Evolutionary conservation across 2,888 invertebrate genomes (phyloP), one percentile per base, ranked within the genome.

Genomic region (Lasioglossum villosulum): DNA sequence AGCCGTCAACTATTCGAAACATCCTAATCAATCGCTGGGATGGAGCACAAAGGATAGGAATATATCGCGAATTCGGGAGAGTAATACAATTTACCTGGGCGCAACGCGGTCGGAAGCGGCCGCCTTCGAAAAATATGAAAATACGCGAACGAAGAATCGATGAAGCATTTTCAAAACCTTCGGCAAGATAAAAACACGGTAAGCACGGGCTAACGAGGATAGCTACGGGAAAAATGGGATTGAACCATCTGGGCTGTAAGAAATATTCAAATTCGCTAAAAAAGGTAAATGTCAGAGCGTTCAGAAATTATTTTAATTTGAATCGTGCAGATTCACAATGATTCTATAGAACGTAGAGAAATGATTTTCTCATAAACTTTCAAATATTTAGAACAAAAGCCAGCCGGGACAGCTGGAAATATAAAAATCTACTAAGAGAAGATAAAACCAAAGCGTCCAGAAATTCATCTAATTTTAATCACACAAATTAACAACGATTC

Each of bases 1-100:
- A 48, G 59, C 63, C 81, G 63, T 82, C 82, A 89, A 84, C 80
- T 83, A 86, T 80, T 82, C 39, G 76, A 75, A 84, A 68, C 73
- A 82, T 70, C 63, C 66, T 63, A 48, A 19, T 75, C 80, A 75
- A 88, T 88, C 82, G 70, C 68, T 63, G 66, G 73, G 70, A 80
- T 52, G 56, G n/a, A 42, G n/a, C 39, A 74, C 81, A 78, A 80
- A 76, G 72, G 52, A 48, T 71, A 72, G 12, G 42, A 48, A 77
- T 74, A 56, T 37, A 59, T 72, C 71, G 52, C 39, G 76, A 80
- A 81, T 89, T 76, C 34, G 66, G 19, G 1, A 19, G 42, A 70
- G 82, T 76, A 80, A 80, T 76, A 71, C 80, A 68, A 83, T 87
- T 84, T 83, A 84, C 79, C 63, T 52, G 59, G 78, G 82, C 56